These are phyloP conservation scores for Geotrypetes seraphini DNA, from an alignment of 2,797 vertebrate genomes.

Conservation along the genomic window DNA sequence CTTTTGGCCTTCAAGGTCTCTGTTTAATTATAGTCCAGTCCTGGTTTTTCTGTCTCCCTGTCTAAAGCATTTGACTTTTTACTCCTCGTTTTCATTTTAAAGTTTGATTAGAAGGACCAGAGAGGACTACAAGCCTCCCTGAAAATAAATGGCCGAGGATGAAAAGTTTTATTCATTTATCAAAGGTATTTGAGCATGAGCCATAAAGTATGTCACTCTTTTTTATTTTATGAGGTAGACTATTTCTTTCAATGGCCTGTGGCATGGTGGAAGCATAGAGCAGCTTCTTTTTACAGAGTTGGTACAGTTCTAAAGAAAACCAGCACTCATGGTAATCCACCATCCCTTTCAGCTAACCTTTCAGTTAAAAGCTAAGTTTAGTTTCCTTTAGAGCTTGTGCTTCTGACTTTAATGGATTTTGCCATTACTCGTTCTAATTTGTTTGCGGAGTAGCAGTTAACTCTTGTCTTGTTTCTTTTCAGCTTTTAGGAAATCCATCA, in stretches of 20 bases:
- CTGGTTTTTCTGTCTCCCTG: too few relatives aligned
- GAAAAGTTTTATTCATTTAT: too few relatives aligned
- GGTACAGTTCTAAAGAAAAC: slow-evolving; percentile 15
- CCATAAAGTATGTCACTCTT: slow-evolving; percentile 25
- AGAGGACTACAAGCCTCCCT: too few relatives aligned
- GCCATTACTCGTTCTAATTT: background rate
- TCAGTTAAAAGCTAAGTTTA: slow-evolving; percentile 68
- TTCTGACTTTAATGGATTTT: slow-evolving; percentile 28
- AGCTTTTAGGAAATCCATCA: slow-evolving; percentile 87
- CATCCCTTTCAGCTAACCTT: slow-evolving; percentile 71
- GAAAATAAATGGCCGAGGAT: too few relatives aligned
- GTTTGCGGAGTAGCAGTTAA: background rate
- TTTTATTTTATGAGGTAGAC: slow-evolving; percentile 11
- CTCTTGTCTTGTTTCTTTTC: slow-evolving; percentile 40
- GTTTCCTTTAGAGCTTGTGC: slow-evolving; percentile 64
- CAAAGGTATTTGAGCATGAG: too few relatives aligned
- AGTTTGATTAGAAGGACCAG: too few relatives aligned
- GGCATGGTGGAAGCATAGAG: slow-evolving; percentile 6
- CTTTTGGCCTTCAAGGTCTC: too few relatives aligned
- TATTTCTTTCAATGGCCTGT: slow-evolving; percentile 13
- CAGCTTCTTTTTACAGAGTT: slow-evolving; percentile 32
- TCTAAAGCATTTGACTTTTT: too few relatives aligned
- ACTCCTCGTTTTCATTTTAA: too few relatives aligned
- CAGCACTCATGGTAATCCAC: too few relatives aligned
- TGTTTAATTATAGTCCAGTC: too few relatives aligned